Evolutionary conservation across 2,888 invertebrate species (phyloP).

Genomic region (Cosmia trapezina): DNA sequence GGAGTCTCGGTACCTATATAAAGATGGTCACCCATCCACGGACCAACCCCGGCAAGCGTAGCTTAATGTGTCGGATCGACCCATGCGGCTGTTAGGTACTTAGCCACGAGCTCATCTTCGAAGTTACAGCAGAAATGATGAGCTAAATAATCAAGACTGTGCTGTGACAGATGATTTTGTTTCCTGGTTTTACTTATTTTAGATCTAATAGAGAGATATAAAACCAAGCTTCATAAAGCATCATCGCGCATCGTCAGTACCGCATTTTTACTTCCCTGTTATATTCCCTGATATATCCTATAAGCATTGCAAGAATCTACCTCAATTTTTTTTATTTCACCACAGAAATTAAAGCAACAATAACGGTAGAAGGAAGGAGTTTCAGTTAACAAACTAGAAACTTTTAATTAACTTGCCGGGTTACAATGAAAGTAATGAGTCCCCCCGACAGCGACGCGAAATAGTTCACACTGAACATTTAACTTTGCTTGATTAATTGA

Average conservation of each 20-base stretch:
- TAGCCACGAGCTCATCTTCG: too few species aligned
- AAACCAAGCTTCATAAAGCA: not conserved
- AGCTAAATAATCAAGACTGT: not conserved
- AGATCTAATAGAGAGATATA: not conserved
- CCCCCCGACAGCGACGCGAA: constrained; percentile 29
- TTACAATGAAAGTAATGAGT: constrained; percentile 68
- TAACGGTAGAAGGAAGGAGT: constrained; percentile 54
- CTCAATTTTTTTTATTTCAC: constrained; percentile 14
- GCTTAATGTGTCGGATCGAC: too few species aligned
- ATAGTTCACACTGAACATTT: constrained; percentile 58
- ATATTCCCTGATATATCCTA: too few species aligned
- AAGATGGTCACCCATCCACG: too few species aligned
- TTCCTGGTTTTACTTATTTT: not conserved
- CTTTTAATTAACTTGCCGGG: constrained; percentile 70
- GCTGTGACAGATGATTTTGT: not conserved
- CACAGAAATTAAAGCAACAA: constrained; percentile 52
- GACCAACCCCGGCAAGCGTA: too few species aligned
- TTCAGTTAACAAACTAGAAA: constrained; percentile 66
- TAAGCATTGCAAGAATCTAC: not conserved
- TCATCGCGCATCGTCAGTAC: not conserved
- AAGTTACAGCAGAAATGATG: not conserved
- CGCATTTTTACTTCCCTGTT: not conserved
- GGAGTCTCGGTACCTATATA: too few species aligned
- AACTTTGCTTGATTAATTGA: constrained; percentile 57
- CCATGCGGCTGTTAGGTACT: too few species aligned